Conservation (phyloP, 2,797 vertebrate species). For the Vespertilio murinus region DNA sequence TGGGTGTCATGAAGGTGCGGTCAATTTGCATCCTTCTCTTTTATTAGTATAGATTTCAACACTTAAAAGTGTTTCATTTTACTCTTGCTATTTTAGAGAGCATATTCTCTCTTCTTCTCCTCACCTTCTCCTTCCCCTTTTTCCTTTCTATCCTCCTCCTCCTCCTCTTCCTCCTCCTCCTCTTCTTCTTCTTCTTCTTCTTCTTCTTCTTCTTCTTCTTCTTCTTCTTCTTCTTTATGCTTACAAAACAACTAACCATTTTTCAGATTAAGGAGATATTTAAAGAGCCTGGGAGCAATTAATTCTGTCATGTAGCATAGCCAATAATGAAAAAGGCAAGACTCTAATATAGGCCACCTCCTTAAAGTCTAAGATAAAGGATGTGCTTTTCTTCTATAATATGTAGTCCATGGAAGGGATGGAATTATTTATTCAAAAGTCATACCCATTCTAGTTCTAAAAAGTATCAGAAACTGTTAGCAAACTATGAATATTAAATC, state of each 20-base stretch:
- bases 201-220: not conserved
- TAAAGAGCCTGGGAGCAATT: not conserved
- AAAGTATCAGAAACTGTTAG: not conserved
- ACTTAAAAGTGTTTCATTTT: not conserved
- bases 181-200: not conserved
- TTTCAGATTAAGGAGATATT: not conserved
- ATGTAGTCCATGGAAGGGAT: not conserved
- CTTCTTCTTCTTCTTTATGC: not conserved
- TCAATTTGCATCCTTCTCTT: too few species aligned
- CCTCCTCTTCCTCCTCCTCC: too few species aligned
- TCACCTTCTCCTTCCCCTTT: not conserved
- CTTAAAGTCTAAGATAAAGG: conserved; percentile 21
- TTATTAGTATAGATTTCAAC: not conserved
- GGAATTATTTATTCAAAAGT: not conserved
- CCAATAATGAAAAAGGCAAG: not conserved
- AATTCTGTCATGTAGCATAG: not conserved
- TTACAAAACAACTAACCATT: conserved; percentile 5
- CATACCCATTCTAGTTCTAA: not conserved
- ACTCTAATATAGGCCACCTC: not conserved
- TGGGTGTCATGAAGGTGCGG: too few species aligned
- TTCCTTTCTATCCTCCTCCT: too few species aligned
- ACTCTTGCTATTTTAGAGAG: not conserved
- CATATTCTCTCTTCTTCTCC: not conserved
- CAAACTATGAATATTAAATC: conserved; percentile 25
- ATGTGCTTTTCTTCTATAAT: not conserved